These are phyloP conservation scores for Listronotus bonariensis DNA, from an alignment of 1,140 invertebrate species.

Conservation along the genomic window DNA sequence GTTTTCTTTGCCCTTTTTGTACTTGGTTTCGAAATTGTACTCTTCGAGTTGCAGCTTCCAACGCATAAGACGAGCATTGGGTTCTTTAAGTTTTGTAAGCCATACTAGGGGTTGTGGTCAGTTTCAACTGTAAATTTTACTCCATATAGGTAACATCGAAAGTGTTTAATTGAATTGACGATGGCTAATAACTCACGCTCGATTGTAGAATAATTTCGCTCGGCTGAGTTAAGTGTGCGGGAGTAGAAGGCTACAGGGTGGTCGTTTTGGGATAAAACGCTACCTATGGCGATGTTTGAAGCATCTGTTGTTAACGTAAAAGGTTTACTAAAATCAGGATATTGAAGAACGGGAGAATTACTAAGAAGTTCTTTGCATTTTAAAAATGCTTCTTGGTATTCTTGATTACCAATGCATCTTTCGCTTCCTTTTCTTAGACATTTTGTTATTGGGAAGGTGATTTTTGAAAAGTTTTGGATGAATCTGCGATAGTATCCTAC, in stretches of 20 bases:
- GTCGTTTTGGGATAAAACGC: conserved; percentile 51
- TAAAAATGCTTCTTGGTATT: conserved; percentile 37
- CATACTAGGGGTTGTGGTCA: conserved; percentile 35
- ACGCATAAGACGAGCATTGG: conserved; percentile 53
- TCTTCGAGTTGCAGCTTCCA: conserved; percentile 55
- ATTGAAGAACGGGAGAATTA: no score
- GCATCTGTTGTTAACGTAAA: conserved; percentile 53
- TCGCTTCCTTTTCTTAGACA: conserved; percentile 45
- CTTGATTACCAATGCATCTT: not conserved
- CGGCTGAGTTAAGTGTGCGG: conserved; percentile 45
- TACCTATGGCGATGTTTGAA: conserved; percentile 49
- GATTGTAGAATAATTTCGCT: conserved; percentile 45
- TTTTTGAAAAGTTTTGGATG: conserved; percentile 23
- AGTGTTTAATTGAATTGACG: conserved; percentile 29
- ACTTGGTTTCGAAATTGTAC: conserved; percentile 55
- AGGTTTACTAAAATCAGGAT: no score
- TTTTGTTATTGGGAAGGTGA: conserved; percentile 5
- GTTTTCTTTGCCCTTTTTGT: conserved; percentile 22
- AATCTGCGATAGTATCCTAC: conserved; percentile 37
- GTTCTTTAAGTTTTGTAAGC: conserved; percentile 56
- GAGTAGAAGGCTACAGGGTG: conserved; percentile 49
- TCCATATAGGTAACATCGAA: conserved; percentile 39
- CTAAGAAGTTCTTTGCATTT: conserved; percentile 43
- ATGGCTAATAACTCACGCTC: conserved; percentile 48
- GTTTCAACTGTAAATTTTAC: conserved; percentile 35